Evolutionary conservation across 2,797 vertebrate genomes (phyloP), one percentile per base, ranked within the genome.

Genomic region (Acrocephalus scirpaceus): DNA sequence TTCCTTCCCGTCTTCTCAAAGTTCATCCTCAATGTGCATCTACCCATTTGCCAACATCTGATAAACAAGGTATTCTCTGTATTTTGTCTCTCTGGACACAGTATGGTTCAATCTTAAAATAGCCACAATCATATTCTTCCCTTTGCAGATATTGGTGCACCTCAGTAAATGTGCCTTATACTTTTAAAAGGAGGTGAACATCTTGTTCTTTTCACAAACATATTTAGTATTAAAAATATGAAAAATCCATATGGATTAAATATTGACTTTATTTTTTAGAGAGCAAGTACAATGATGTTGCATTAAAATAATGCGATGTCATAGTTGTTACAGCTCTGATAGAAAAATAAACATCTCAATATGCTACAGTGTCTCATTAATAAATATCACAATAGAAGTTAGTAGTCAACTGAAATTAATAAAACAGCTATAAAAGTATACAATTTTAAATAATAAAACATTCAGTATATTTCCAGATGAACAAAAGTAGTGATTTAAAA

Each of bases 321-420:
- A 95, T 95, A 97, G 90, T 94, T 95, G 78, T 96, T 97, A 97
- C 94, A 97, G 96, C 96, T 98, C 96, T 98, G 97, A 98, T 98
- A 98, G 96, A 98, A 98, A 98, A 98, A 98, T 98, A 98, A 97
- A 98, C 96, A 97, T 98, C 95, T 98, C 94, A 96, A 97, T 95
- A 97, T 97, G 95, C 98, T 98, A 98, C 97, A 98, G 97, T 98
- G 97, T 97, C 67, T 98, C 90, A 98, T 98, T 98, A 98, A 98
- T 98, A 98, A 98, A 98, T 98, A 98, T 57, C 88, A 96, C 96
- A 97, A 97, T 93, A 96, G 95, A 97, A 97, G 96, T 98, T 98
- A 98, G 98, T 98, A 98, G 98, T 98, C 98, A 97, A 95, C 78
- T 88, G 96, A 91, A 97, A 92, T 97, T 96, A 96, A 92, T 90